Evolutionary conservation across 2,113 vertebrate genomes (phyloP).

Genomic region (Leucosticte australis): DNA sequence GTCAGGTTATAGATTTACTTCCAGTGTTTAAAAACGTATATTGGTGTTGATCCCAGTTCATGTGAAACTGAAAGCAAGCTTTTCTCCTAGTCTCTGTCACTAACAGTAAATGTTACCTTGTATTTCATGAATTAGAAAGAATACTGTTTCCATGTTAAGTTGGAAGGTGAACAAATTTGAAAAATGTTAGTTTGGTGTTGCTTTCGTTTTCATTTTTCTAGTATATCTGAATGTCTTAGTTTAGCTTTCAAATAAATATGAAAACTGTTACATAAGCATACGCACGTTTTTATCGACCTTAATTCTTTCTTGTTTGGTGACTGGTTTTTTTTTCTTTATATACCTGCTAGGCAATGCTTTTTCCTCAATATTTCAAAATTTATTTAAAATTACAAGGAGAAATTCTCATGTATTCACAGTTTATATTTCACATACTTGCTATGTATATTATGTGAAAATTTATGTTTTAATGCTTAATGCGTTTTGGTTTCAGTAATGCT

Average conservation of each 20-base stretch:
- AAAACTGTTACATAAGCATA: neutral
- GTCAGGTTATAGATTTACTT: neutral
- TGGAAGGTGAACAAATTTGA: neutral
- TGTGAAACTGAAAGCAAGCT: neutral
- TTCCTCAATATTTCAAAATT: neutral
- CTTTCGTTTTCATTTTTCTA: neutral
- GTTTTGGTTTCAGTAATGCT: neutral
- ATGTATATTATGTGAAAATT: neutral
- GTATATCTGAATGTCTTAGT: neutral
- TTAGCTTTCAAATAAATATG: neutral
- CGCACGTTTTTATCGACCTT: rapidly evolving
- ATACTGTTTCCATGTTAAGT: neutral
- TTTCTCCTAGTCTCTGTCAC: neutral
- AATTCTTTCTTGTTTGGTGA: neutral
- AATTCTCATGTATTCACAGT: neutral
- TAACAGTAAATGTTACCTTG: neutral
- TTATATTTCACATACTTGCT: neutral
- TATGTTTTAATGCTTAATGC: neutral
- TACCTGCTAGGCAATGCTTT: neutral
- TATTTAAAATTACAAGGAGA: neutral
- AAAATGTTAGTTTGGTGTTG: neutral
- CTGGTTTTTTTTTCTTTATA: neutral
- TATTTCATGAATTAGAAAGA: neutral
- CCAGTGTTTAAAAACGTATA: neutral
- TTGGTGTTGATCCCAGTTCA: neutral